Conservation (phyloP, 2,797 vertebrate genomes). For the Typhlichthys subterraneus region DNA sequence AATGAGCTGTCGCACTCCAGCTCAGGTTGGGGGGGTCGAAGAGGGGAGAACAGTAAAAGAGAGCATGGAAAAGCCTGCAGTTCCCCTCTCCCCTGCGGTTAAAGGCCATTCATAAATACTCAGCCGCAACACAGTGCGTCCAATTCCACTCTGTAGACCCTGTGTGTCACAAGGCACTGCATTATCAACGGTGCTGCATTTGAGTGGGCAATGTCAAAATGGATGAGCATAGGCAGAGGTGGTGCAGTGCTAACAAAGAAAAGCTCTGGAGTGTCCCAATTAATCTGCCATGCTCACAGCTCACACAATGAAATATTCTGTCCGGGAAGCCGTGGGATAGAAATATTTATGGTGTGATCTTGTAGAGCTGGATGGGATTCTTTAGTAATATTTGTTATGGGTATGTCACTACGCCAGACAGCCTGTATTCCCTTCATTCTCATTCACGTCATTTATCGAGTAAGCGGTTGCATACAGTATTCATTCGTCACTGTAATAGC, state of each 20-base stretch:
- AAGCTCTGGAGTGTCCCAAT: constrained; percentile 21
- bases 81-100: constrained; percentile 60
- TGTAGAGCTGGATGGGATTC: too few species aligned
- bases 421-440: too few species aligned
- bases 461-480: too few species aligned
- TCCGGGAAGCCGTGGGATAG: constrained; percentile 1
- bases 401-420: too few species aligned
- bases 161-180: constrained; percentile 27
- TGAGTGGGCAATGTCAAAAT: constrained; percentile 41
- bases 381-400: too few species aligned
- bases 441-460: too few species aligned
- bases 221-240: constrained; percentile 33
- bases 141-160: constrained; percentile 33
- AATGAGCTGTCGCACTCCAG: constrained; percentile 26
- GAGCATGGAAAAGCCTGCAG: constrained; percentile 45
- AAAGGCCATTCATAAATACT: constrained; percentile 71
- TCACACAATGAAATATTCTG: constrained; percentile 22
- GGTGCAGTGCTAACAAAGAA: constrained; percentile 12
- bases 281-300: constrained; percentile 43
- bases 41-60: constrained; percentile 26
- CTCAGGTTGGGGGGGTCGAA: constrained; percentile 5
- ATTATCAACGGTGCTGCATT: constrained; percentile 33
- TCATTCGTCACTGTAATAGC: too few species aligned
- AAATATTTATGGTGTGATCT: neutral
- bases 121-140: constrained; percentile 34